Conservation (phyloP, 1,140 invertebrate species). For the Habropoda laboriosa region DNA sequence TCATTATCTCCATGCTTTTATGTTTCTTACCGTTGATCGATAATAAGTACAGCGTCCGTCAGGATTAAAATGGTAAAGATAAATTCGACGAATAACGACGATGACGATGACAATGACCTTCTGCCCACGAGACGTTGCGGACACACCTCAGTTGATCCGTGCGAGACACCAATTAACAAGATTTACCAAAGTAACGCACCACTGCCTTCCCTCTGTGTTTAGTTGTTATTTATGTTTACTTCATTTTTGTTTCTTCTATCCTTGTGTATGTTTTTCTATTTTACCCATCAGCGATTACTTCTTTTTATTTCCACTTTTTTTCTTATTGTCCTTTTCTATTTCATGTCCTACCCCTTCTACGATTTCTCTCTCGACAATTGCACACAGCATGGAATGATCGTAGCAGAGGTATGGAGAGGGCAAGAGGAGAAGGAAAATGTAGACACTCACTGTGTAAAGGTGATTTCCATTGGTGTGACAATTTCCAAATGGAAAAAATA, state of each 20-base stretch:
- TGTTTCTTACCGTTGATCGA: constrained; percentile 1
- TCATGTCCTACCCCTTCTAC: neutral
- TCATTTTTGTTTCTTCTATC: constrained; percentile 35
- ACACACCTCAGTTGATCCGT: constrained; percentile 47
- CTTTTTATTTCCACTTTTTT: neutral
- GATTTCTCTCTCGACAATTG: constrained; percentile 1
- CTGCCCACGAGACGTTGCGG: constrained; percentile 36
- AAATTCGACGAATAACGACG: too few relatives aligned
- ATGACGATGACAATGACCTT: constrained; percentile 33
- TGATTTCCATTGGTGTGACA: neutral
- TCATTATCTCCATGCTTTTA: constrained; percentile 23
- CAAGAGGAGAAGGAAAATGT: neutral
- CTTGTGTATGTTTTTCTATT: neutral
- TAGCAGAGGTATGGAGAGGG: constrained; percentile 6
- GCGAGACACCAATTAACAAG: constrained; percentile 67
- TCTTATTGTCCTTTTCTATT: neutral
- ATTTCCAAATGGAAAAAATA: too few relatives aligned
- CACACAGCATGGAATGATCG: constrained; percentile 28
- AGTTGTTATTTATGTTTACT: constrained; percentile 57
- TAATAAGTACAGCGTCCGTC: neutral
- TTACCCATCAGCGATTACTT: neutral
- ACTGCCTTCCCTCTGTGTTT: constrained; percentile 76
- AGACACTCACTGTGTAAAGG: neutral
- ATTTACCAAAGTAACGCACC: constrained; percentile 78
- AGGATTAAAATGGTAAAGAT: neutral